Evolutionary conservation across 2,888 invertebrate species (phyloP), one percentile per base, ranked within the genome.

Genomic region (Drosophila austrosaltans): DNA sequence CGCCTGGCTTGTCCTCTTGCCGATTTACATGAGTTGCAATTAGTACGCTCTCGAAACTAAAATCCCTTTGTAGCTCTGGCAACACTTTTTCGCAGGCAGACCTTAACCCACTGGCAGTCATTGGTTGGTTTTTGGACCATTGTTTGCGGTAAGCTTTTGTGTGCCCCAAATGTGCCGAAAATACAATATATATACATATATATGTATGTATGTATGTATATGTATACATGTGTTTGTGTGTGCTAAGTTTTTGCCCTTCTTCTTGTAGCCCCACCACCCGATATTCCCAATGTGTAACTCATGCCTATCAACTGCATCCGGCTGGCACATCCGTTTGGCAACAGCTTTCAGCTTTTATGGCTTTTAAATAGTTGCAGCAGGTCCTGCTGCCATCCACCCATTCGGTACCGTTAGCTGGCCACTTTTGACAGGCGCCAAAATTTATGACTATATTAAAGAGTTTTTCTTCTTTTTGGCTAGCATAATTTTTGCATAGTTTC

Each of bases 401-500:
- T 6, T 32, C 39, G 3, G 58, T 3, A n/a, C 12, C 40, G 58
- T 42, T 3, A 16, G 12, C 44, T 57, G 44, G 48, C 10, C 25
- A 8, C 78, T 70, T 80, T 70, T 79, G 76, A 70, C 81, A 75
- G 70, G 71, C 72, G 75, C 67, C 76, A 73, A 81, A 82, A 90
- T 90, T 90, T 90, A 90, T 90, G 85, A 85, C 78, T 79, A 75
- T 83, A 88, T 89, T 89, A 90, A 85, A 89, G 84, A 77, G 77
- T 68, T 77, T 69, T 44, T 25, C 30, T 48, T 30, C 6, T 72
- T 75, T 76, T 78, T 69, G 72, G 72, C 66, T 59, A 75, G 72
- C 76, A 81, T 76, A 76, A 78, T 86, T 86, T 86, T 81, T 81
- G 86, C 79, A 84, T 84, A 86, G 81, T 82, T 86, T 75, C 72